These are phyloP conservation scores for Chrysogorgia sp. DNA, from an alignment of 92 coral and sea anemone genomes.

Conservation along the genomic window DNA sequence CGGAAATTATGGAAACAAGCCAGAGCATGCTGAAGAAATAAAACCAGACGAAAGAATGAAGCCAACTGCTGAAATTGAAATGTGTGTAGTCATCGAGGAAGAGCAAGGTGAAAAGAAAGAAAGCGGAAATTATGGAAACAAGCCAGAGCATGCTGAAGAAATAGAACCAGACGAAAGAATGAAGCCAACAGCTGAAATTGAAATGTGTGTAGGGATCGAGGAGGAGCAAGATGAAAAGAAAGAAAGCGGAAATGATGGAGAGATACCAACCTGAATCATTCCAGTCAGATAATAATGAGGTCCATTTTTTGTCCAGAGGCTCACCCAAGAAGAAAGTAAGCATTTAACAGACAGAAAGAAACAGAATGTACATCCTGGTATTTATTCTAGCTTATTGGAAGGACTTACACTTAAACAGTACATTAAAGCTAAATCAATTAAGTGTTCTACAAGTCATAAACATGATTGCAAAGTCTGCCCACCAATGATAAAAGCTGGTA, in stretches of 20 bases:
- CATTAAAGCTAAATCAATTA: slow-evolving; percentile 59
- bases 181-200: neutral
- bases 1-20: neutral
- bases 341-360: slow-evolving; percentile 46
- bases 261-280: neutral
- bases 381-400: slow-evolving; percentile 61
- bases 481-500: slow-evolving; percentile 58
- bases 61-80: too few species aligned
- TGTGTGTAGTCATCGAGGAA: neutral
- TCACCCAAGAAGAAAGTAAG: slow-evolving; percentile 39
- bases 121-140: neutral
- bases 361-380: slow-evolving; percentile 50
- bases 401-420: slow-evolving; percentile 62
- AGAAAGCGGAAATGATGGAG: neutral
- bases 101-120: neutral
- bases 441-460: slow-evolving; percentile 58
- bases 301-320: slow-evolving; percentile 6
- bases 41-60: neutral
- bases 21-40: neutral
- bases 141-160: neutral
- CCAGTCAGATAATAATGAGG: neutral
- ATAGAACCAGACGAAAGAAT: neutral
- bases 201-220: neutral
- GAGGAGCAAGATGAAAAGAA: neutral
- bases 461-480: slow-evolving; percentile 42